Conservation (phyloP, 2,797 vertebrate species). For the Chelonia mydas region DNA sequence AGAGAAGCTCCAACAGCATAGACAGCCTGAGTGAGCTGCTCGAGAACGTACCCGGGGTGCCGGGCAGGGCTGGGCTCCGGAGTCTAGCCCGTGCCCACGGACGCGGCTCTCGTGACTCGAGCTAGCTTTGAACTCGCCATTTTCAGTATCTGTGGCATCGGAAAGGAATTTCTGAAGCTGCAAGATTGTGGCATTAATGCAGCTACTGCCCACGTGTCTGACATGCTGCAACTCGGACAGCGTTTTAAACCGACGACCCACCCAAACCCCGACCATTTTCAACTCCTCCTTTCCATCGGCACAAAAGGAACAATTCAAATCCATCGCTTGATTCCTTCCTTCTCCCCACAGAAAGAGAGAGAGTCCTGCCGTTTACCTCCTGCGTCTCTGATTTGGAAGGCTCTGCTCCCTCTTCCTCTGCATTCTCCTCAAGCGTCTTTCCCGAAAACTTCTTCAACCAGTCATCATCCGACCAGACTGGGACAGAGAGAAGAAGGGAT, state of each 20-base stretch:
- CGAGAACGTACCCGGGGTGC: not conserved
- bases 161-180: not conserved
- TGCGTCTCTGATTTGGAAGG: conserved; percentile 81
- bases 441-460: conserved; percentile 99
- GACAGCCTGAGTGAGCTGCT: too few species aligned
- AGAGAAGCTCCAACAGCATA: too few species aligned
- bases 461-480: conserved; percentile 98
- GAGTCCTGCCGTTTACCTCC: conserved; percentile 81
- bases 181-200: not conserved
- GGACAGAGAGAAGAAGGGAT: not conserved
- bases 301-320: not conserved
- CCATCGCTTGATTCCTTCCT: fast-evolving
- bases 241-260: too few species aligned
- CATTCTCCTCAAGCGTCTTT: conserved; percentile 92
- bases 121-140: not conserved
- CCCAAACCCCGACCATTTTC: not conserved
- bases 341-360: not conserved
- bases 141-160: not conserved
- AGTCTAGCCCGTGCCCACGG: too few species aligned
- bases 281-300: not conserved
- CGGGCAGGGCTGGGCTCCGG: too few species aligned
- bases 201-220: too few species aligned
- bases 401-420: conserved; percentile 83
- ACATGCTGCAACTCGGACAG: not conserved
- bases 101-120: not conserved